Evolutionary conservation across 92 coral and sea anemone genomes (phyloP).

Genomic region (Umimayanthus chanpuru): DNA sequence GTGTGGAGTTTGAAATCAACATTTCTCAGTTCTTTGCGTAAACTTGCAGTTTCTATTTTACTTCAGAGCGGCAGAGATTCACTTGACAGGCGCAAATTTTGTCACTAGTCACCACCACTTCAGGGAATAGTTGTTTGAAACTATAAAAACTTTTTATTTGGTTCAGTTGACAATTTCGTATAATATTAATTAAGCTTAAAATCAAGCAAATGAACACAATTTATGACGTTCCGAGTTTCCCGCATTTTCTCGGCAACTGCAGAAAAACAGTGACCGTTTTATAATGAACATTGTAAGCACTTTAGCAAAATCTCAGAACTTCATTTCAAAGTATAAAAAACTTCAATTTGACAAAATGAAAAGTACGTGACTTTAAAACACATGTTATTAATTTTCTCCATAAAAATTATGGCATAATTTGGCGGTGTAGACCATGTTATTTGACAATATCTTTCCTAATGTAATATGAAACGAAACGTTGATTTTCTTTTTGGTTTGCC

Average conservation of each 20-base stretch:
- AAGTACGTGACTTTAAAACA: background rate
- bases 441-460: too few relatives aligned
- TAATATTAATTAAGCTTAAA: background rate
- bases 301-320: too few relatives aligned
- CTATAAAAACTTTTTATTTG: too few relatives aligned
- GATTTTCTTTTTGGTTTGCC: background rate
- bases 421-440: background rate
- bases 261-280: background rate
- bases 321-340: too few relatives aligned
- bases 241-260: background rate
- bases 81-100: too few relatives aligned
- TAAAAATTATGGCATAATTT: too few relatives aligned
- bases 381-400: too few relatives aligned
- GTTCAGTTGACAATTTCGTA: background rate
- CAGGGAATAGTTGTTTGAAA: background rate
- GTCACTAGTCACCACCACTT: background rate
- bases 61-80: background rate
- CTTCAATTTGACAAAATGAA: too few relatives aligned
- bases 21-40: background rate
- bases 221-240: background rate
- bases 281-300: background rate
- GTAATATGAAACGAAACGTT: too few relatives aligned
- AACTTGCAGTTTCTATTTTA: too few relatives aligned
- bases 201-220: background rate
- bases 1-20: background rate